Base-by-base conservation (phyloP, 2,888 invertebrate genomes). In the Cistogaster globosa region DNA sequence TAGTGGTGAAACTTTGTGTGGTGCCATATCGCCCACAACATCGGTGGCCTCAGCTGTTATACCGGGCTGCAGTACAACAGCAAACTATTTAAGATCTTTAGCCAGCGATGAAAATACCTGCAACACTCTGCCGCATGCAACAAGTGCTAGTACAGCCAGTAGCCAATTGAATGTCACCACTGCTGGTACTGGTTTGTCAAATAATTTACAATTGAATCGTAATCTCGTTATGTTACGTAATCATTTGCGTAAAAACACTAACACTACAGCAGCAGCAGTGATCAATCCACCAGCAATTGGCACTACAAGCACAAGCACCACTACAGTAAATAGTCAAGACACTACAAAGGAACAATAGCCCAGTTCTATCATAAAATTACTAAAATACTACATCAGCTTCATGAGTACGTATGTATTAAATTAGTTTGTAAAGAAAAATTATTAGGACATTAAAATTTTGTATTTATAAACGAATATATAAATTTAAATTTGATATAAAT, bases 151-250 rank as follows among this genome's bases (percentile, higher is more conserved):
- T 38, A 80, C 87, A 69, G 83, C 87, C 57, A 48, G 60, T 32
- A 55, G 76, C 11, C 67, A 63, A 71, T 57, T 77, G n/a, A 79
- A 79, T 60, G 45, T 32, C 36, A 51, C 69, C 32, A 65, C 65
- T 42, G 55, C 88, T n/a, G 86, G 84, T 55, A 89, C 90, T 45
- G 88, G 90, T 5, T 62, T 87, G 74, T 87, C 90, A 86, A 90
- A 89, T 80, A 92, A 91, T 88, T 87, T 91, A 86, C 91, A 91
- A 72, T 88, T 92, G 74, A 92, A 90, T 87, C 90, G 92, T 67
- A 92, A 92, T 86, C 89, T 91, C 86, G 92, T 92, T 79, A 92
- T 92, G 89, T 88, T 92, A 74, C 88, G 92, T 62, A 92, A 92
- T 88, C 92, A 92, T 87, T 89, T 92, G 88, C 91, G 92, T 57